Evolutionary conservation across 2,113 vertebrate species (phyloP), one percentile per base, ranked within the genome.

Genomic region (Mastomys coucha): DNA sequence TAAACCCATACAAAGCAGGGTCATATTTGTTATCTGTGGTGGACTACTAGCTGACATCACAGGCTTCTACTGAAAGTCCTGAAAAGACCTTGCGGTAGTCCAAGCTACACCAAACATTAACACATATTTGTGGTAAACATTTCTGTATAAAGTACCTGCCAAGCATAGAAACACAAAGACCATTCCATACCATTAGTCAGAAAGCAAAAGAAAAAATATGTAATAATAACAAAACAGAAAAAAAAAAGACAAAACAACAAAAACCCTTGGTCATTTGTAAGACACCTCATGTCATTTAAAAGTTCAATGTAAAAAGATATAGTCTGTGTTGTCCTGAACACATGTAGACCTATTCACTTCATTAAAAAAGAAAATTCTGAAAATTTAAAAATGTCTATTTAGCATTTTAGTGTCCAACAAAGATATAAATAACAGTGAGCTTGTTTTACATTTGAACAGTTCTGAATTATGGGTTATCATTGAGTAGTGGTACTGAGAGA

Each of bases 121-220:
- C 99, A 99, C 98, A 98, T 99, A 99, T 99, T 98, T 99, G 99
- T 99, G 99, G 99, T 99, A 99, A 99, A 98, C 98, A 99, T 99
- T 99, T 99, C 98, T 99, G 99, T 99, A 99, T 98, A 99, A 98
- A 99, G 99, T 98, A 99, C 98, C 98, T 99, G 98, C 99, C 99
- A 98, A 98, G 99, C 98, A 98, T 98, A 98, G 24, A 97, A 95
- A 98, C 96, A 98, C 82, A 97, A 96, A 95, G 89, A 97, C 93
- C 99, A 99, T 99, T 99, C 98, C 99, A 99, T 98, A 98, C 98
- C 98, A 98, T 99, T 99, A 99, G 98, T 99, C 98, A 97, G 98
- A 98, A 94, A 81, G 31, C 81, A 94, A 93, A 87, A 80, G 1
- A 67, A 91, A 31, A 51, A 89, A 63, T 63, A 84, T n/a, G 63